These are phyloP conservation scores for Caenorhabditis japonica DNA, from an alignment of 2,888 invertebrate species.

Conservation along the genomic window DNA sequence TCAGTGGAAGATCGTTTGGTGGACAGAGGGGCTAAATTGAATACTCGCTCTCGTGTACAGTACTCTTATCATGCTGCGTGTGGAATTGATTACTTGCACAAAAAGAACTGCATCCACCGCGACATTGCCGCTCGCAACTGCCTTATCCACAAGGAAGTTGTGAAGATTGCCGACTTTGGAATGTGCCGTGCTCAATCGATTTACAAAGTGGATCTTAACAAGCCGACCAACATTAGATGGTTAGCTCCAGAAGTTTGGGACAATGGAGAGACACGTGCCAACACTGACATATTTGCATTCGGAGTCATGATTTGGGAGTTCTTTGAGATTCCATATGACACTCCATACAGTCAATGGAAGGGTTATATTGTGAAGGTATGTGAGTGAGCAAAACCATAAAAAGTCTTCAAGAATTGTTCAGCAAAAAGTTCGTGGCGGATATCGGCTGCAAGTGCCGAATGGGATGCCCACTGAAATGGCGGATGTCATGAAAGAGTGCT, in stretches of 20 bases:
- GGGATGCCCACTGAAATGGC: constrained; percentile 64
- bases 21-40: constrained; percentile 41
- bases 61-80: constrained; percentile 44
- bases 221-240: constrained; percentile 71
- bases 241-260: constrained; percentile 72
- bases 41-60: constrained; percentile 40
- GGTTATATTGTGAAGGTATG: constrained; percentile 65
- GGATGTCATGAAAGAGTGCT: constrained; percentile 59
- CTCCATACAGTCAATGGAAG: constrained; percentile 68
- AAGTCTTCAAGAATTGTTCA: constrained; percentile 19
- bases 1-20: constrained; percentile 48
- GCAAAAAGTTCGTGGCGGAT: constrained; percentile 66
- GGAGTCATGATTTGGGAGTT: constrained; percentile 71
- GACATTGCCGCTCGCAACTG: constrained; percentile 73
- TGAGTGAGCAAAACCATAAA: neutral
- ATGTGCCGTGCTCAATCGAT: constrained; percentile 66
- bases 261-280: constrained; percentile 68
- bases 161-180: constrained; percentile 72
- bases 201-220: constrained; percentile 66
- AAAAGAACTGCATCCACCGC: constrained; percentile 69
- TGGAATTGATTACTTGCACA: constrained; percentile 71
- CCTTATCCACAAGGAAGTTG: constrained; percentile 59
- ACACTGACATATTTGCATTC: constrained; percentile 72
- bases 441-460: constrained; percentile 60
- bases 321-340: constrained; percentile 67